phyloP scores from a whole-genome alignment of 1,140 invertebrate genomes.

The Laupala kohalensis region DNA sequence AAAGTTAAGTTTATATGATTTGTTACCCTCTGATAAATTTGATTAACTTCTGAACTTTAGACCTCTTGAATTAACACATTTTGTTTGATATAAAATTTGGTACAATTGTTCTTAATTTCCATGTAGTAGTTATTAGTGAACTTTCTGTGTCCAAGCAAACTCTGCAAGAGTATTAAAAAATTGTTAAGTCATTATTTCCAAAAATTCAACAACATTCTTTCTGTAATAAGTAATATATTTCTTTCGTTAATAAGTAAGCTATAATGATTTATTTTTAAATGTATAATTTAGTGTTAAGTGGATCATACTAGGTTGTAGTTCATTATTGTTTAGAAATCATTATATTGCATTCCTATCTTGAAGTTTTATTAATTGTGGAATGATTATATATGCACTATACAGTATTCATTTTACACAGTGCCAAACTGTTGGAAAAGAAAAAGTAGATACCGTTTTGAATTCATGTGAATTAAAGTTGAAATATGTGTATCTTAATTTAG shows the following conservation, averaged over 20 bases:
- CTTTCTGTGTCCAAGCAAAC: too few species aligned
- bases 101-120: background rate
- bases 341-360: background rate
- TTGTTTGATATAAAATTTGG: background rate
- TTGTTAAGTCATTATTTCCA: background rate
- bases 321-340: background rate
- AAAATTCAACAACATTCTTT: background rate
- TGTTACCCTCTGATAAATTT: too few species aligned
- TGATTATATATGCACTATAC: background rate
- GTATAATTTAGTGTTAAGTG: background rate
- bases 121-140: too few species aligned
- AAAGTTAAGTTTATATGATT: too few species aligned
- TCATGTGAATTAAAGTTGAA: background rate
- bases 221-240: background rate
- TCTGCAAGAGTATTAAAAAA: background rate
- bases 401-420: background rate
- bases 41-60: too few species aligned
- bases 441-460: background rate
- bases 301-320: background rate
- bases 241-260: background rate
- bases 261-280: background rate
- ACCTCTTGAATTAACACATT: too few species aligned
- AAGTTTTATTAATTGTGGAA: background rate
- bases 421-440: background rate
- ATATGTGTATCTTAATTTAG: background rate